phyloP scores from a whole-genome alignment of 1,140 invertebrate species.

The Microplitis demolitor region DNA sequence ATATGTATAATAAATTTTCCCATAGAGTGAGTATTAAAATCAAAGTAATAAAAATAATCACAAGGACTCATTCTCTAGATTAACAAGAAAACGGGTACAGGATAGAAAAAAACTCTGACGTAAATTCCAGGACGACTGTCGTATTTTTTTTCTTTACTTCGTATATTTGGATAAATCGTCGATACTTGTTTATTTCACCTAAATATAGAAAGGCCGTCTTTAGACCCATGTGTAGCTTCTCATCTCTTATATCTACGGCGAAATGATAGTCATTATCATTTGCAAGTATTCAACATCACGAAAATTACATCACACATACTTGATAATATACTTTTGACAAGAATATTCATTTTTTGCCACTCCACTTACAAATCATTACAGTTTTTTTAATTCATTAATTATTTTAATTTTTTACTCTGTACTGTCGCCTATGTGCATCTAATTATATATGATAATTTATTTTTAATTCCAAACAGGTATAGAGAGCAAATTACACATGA shows the following conservation, averaged over 20 bases:
- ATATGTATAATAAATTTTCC: too few relatives aligned
- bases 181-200: neutral
- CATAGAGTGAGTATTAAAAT: too few relatives aligned
- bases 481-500: neutral
- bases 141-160: too few relatives aligned
- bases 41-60: too few relatives aligned
- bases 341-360: neutral
- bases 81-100: too few relatives aligned
- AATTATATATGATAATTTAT: too few relatives aligned
- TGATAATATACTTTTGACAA: neutral
- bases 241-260: slow-evolving; percentile 1
- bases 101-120: too few relatives aligned
- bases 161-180: neutral
- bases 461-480: too few relatives aligned
- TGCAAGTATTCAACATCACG: slow-evolving; percentile 11
- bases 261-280: slow-evolving; percentile 28
- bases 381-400: neutral
- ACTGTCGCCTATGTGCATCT: neutral
- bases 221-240: neutral
- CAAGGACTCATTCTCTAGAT: too few relatives aligned
- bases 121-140: too few relatives aligned
- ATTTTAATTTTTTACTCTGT: neutral
- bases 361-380: neutral
- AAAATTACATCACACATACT: neutral
- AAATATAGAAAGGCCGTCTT: neutral